Evolutionary conservation across 1,140 invertebrate species (phyloP).

Genomic region (Drosophila setifemur): DNA sequence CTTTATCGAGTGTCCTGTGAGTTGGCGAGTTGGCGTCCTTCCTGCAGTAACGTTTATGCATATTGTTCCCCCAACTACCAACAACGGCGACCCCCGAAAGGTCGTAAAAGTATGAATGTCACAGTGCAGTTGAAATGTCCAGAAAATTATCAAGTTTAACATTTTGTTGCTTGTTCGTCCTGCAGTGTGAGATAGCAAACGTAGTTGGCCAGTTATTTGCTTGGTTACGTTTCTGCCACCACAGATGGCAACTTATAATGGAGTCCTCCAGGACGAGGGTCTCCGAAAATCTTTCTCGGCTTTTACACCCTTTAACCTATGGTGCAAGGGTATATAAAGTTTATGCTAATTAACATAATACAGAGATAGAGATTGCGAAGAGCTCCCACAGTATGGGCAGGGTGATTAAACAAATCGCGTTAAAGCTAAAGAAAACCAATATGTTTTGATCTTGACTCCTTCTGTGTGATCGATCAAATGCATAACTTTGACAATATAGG

Average conservation of each 20-base stretch:
- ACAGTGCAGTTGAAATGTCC: conserved; percentile 71
- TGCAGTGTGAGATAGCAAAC: conserved; percentile 41
- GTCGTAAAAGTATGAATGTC: conserved; percentile 65
- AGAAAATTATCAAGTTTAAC: conserved; percentile 75
- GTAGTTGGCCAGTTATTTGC: conserved; percentile 41
- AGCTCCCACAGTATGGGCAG: no score
- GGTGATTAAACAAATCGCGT: no score
- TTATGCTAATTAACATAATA: no score
- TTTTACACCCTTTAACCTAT: conserved; percentile 62
- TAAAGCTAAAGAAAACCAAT: no score
- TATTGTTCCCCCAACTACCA: conserved; percentile 49
- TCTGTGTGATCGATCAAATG: no score
- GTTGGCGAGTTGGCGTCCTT: conserved; percentile 25
- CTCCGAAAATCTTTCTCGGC: conserved; percentile 20
- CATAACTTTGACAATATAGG: no score
- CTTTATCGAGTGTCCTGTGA: conserved; percentile 67
- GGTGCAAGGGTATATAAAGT: no score
- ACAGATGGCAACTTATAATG: conserved; percentile 63
- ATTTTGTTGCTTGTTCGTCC: conserved; percentile 46
- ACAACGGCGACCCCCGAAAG: conserved; percentile 9
- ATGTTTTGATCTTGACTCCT: no score
- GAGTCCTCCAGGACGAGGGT: conserved; percentile 55
- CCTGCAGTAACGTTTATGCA: conserved; percentile 71
- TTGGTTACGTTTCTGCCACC: conserved; percentile 15
- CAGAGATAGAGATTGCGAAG: no score